Evolutionary conservation across 35 echinoderm and acorn worm species (phyloP).

Genomic region (Apostichopus japonicus): DNA sequence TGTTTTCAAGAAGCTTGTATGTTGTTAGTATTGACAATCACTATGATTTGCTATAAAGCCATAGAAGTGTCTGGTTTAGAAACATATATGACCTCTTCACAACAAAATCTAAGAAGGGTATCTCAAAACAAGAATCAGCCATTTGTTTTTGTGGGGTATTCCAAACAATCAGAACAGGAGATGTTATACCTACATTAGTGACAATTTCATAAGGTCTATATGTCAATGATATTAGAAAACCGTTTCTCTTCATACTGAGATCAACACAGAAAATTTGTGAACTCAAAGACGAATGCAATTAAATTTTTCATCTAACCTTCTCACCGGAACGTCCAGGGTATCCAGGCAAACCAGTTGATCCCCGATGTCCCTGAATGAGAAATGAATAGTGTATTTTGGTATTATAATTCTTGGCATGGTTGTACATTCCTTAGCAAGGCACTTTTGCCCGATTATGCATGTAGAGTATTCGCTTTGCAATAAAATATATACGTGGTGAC

Average conservation of each 20-base stretch:
- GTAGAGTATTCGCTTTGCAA: too few relatives aligned
- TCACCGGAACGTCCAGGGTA: conserved; percentile 78
- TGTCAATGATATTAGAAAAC: too few relatives aligned
- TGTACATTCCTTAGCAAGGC: not conserved
- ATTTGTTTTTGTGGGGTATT: not conserved
- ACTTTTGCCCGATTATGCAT: too few relatives aligned
- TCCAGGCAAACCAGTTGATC: conserved; percentile 77
- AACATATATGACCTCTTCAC: too few relatives aligned
- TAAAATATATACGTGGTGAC: conserved; percentile 32
- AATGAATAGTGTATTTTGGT: not conserved
- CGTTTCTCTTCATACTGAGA: too few relatives aligned
- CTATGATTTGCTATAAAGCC: too few relatives aligned
- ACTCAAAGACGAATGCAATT: too few relatives aligned
- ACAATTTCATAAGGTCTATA: too few relatives aligned
- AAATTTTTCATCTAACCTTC: conserved; percentile 53
- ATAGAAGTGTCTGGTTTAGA: too few relatives aligned
- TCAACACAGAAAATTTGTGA: too few relatives aligned
- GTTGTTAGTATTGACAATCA: too few relatives aligned
- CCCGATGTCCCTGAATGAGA: conserved; percentile 67
- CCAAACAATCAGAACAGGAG: not conserved
- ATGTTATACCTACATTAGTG: not conserved
- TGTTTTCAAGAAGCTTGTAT: too few relatives aligned
- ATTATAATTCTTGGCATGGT: not conserved
- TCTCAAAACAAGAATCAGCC: not conserved
- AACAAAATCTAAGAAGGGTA: not conserved